Evolutionary conservation across 92 coral and sea anemone genomes (phyloP), one percentile per base, ranked within the genome.

Genomic region (Blastomussa wellsi): DNA sequence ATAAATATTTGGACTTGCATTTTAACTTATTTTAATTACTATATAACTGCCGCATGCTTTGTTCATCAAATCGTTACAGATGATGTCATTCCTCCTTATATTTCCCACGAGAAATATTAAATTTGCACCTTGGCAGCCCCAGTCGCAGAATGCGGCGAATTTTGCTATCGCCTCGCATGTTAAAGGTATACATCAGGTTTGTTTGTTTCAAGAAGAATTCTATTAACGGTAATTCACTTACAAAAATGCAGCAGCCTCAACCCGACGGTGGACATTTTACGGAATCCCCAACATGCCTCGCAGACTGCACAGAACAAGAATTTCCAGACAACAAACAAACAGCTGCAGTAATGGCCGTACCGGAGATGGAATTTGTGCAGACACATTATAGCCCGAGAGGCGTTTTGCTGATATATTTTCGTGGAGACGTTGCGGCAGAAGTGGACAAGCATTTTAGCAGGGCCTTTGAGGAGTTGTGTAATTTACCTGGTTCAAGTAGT

Each of bases 391-490:
- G 84, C 55, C 82, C 88, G 8, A 76, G 86, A 68, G 59, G 72
- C 32, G 77, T 76, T 64, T 80, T 90, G 7, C 15, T 86, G 74
- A 26, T 78, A 70, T 86, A 90, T 60, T 90, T 81, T 72, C 78
- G 78, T 4, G 92, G 92, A 39, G 82, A 81, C 41, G 57, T 87
- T 9, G 70, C 80, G 20, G 68, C 41, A 24, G 92, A 90, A 77
- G 92, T 90, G 10, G 87, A 90, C 48, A 66, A 71, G 38, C 92
- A 90, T 74, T 90, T 90, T 22, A 39, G 38, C 72, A 52, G 81
- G 74, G 59, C 64, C 11, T 83, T 83, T 33, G 22, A 80, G 12
- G 81, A 83, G 55, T 71, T 74, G 24, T 83, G 80, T 32, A 74
- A 47, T 77, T 65, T 74, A 10, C 72, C 87, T 11, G 77, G 16